Conservation (phyloP, 2,113 vertebrate genomes). For the Proterorhinus semilunaris region DNA sequence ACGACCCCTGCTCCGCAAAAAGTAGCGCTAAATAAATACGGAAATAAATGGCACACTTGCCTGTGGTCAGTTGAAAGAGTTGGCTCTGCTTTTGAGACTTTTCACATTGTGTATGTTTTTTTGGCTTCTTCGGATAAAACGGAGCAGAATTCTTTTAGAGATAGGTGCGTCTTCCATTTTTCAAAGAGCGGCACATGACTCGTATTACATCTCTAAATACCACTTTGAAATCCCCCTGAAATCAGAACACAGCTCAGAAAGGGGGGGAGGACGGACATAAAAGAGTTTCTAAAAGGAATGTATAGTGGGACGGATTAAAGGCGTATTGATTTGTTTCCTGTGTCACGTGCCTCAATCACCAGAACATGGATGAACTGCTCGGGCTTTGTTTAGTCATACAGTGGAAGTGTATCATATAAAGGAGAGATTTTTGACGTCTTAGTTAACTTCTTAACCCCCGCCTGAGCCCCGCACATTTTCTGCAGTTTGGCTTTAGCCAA, state of each 20-base stretch:
- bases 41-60: conserved; percentile 48
- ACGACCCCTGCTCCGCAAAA: conserved; percentile 64
- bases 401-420: conserved; percentile 50
- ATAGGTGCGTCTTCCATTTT: conserved; percentile 74
- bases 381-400: conserved; percentile 87
- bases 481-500: too few relatives aligned
- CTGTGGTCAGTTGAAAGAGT: conserved; percentile 15
- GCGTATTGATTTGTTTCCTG: conserved; percentile 70
- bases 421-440: too few relatives aligned
- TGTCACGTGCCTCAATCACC: conserved; percentile 71
- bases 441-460: too few relatives aligned
- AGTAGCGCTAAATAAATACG: conserved; percentile 56
- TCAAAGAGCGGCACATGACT: conserved; percentile 77
- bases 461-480: too few relatives aligned
- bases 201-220: conserved; percentile 71
- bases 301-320: conserved; percentile 73
- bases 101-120: conserved; percentile 72
- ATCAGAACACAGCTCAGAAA: conserved; percentile 72
- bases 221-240: conserved; percentile 74
- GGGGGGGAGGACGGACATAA: conserved; percentile 63
- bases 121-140: conserved; percentile 60
- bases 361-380: conserved; percentile 69
- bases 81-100: conserved; percentile 61
- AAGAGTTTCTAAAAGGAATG: conserved; percentile 73
- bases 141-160: conserved; percentile 64